These are phyloP conservation scores for cat (Felis catus) DNA, from an alignment of 2,113 vertebrate species.

Conservation along the genomic window F.catus_Fca126_mat1.0 CM031419.1:29963001-29963500, in stretches of 20 bases:
- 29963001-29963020: neutral
- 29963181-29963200: neutral
- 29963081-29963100: neutral
- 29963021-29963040: neutral
- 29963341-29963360: constrained; percentile 8
- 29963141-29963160: neutral
- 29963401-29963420: constrained; percentile 60
- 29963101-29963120: neutral
- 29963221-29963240: neutral
- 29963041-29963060: neutral
- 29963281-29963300: neutral
- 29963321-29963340: neutral
- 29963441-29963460: constrained; percentile 54
- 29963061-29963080: neutral
- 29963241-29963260: neutral
- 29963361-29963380: neutral
- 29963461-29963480: constrained; percentile 31
- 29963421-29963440: constrained; percentile 52
- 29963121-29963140: neutral
- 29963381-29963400: constrained; percentile 14
- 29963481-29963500: neutral
- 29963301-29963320: neutral
- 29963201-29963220: neutral
- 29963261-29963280: neutral
- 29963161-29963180: neutral